Base-by-base conservation (phyloP, 2,113 vertebrate species). In the Dasyprocta punctata region DNA sequence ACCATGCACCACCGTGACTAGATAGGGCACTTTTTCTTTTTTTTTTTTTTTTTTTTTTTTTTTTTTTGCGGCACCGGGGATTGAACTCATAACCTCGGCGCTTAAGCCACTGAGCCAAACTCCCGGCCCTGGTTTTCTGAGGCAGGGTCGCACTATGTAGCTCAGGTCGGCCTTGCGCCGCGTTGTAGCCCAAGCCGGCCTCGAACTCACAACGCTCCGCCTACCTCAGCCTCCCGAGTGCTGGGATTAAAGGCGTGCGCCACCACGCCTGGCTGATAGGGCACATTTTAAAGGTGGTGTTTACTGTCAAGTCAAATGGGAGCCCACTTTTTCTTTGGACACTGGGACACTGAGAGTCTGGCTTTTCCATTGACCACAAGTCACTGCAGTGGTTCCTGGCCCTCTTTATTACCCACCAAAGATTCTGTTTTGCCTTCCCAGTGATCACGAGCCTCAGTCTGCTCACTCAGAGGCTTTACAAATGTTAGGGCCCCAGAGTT, bases 291-390 rank as follows among this genome's bases (percentile, higher is more conserved):
- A 81, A 89, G 41, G 67, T 60, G 0, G 54, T 73, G 11, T 30
- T 80, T 78, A 41, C 26, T 80, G 13, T 60, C 49, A n/a, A 60
- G 60, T 94, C 86, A 94, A 44, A 65, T 56, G 26, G 80, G 19
- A 36, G 26, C 9, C 56, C 19, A 30, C 49, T 33, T 90, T 92
- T 96, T 89, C 71, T 58, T 91, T 81, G 78, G 58, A 92, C 92
- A 44, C 41, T 75, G 77, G 78, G 58, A 92, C 92, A 44, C 41
- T 75, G 77, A 82, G 44, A 82, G 71, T 5, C 49, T 56, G 14
- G 38, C 41, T 60, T 11, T 81, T 20, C 60, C 1, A 0, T 83
- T 30, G 52, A 49, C 49, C 44, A 20, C 13, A 82, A 41, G 44
- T 77, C 63, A n/a, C n/a, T n/a, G n/a, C n/a, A n/a, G n/a, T 75